These are phyloP conservation scores for Novumbra hubbsi DNA, from an alignment of 2,797 vertebrate species.

Conservation along the genomic window DNA sequence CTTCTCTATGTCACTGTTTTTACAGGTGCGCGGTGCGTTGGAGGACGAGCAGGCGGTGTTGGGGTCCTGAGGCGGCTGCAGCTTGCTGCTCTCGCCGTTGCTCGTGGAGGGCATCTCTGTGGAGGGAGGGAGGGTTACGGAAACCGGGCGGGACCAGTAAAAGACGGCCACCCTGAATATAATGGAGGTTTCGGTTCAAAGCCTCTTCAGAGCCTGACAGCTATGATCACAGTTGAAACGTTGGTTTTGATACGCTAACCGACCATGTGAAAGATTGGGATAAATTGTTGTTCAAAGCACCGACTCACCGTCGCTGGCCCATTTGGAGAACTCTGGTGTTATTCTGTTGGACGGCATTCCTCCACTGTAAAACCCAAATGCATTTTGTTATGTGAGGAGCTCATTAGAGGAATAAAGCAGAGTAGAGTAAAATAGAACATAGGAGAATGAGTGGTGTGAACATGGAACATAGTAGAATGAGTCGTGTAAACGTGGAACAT, in stretches of 20 bases:
- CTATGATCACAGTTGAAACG: background rate
- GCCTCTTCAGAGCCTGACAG: too few species aligned
- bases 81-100: constrained; percentile 96
- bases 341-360: constrained; percentile 96
- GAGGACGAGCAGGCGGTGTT: constrained; percentile 86
- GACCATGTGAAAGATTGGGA: background rate
- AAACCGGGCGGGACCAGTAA: too few species aligned
- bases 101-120: constrained; percentile 99
- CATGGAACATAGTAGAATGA: too few species aligned
- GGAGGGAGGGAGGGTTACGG: constrained; percentile 18
- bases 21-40: constrained; percentile 80
- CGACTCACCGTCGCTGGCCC: constrained; percentile 93
- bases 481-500: too few species aligned
- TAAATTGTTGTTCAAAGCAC: background rate
- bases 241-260: background rate
- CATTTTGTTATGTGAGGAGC: too few species aligned
- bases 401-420: too few species aligned
- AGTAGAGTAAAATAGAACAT: too few species aligned
- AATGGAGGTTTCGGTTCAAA: too few species aligned
- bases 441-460: background rate
- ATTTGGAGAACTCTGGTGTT: constrained; percentile 98
- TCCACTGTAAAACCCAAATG: constrained; percentile 71
- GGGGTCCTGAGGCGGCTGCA: constrained; percentile 69
- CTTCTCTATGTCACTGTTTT: constrained; percentile 97
- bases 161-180: too few species aligned